phyloP scores from a whole-genome alignment of 2,888 invertebrate genomes.

The Rhorus exstirpatorius region DNA sequence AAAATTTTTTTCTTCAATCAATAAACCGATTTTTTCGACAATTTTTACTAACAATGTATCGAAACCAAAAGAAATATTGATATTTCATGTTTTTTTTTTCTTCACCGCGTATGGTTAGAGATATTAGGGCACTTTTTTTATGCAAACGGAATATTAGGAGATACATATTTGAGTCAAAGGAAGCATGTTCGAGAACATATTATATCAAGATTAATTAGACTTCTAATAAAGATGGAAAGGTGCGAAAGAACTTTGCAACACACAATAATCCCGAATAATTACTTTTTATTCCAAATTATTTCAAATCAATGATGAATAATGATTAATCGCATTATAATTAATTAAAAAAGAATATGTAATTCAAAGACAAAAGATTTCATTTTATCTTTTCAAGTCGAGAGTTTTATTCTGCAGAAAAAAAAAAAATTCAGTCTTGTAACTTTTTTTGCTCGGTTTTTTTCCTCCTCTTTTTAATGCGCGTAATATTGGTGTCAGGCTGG shows the following conservation, averaged over 20 bases:
- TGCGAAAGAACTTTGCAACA: too few species aligned
- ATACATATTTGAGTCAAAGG: too few species aligned
- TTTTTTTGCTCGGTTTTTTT: conserved; percentile 4
- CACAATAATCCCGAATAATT: background rate
- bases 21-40: background rate
- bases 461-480: conserved; percentile 1
- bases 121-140: background rate
- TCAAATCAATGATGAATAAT: background rate
- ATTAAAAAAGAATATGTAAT: background rate
- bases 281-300: background rate
- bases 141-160: too few species aligned
- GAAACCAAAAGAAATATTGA: too few species aligned
- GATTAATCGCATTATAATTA: background rate
- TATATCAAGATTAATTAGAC: too few species aligned
- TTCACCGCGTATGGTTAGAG: too few species aligned
- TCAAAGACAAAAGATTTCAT: background rate
- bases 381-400: background rate
- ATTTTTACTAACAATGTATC: too few species aligned
- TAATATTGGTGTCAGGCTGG: conserved; percentile 48
- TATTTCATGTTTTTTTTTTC: too few species aligned
- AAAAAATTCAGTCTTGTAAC: conserved; percentile 2
- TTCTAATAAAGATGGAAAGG: too few species aligned
- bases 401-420: background rate
- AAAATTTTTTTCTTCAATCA: conserved; percentile 34
- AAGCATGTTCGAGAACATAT: too few species aligned